phyloP scores from a whole-genome alignment of 1,140 invertebrate genomes.

The Ctenoplectra terminalis region DNA sequence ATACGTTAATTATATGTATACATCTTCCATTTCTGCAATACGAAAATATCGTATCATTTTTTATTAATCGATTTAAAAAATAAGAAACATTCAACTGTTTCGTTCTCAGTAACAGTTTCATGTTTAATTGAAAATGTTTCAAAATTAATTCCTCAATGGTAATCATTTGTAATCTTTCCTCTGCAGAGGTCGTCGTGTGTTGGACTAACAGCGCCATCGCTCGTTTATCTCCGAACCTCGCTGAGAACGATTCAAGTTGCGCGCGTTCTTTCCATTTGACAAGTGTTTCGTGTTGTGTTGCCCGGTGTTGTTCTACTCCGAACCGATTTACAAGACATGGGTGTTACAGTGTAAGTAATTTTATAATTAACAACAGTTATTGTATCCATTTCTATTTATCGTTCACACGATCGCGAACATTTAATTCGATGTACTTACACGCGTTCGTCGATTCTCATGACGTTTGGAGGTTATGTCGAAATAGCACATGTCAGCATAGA shows the following conservation, averaged over 20 bases:
- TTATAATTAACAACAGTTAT: neutral
- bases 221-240: rapidly evolving
- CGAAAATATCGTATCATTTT: neutral
- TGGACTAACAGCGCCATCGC: neutral
- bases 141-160: no score
- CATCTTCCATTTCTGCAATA: neutral
- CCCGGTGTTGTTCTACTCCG: neutral
- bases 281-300: conserved; percentile 21
- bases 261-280: conserved; percentile 28
- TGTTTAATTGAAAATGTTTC: neutral
- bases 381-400: no score
- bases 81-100: neutral
- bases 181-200: neutral
- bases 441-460: neutral
- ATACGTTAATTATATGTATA: no score
- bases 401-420: neutral
- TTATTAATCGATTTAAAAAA: neutral
- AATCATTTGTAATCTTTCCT: no score
- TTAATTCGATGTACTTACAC: conserved; percentile 49
- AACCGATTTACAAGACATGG: conserved; percentile 47
- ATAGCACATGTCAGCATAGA: conserved; percentile 4
- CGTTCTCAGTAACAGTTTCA: neutral
- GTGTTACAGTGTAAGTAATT: conserved; percentile 70
- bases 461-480: conserved; percentile 63
- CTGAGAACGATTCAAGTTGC: neutral